Percentiles rank a stretch among this genome's conserved stretches.
phyloP scores from a whole-genome alignment of 2,888 invertebrate species.

The Smittia sp. region DNA sequence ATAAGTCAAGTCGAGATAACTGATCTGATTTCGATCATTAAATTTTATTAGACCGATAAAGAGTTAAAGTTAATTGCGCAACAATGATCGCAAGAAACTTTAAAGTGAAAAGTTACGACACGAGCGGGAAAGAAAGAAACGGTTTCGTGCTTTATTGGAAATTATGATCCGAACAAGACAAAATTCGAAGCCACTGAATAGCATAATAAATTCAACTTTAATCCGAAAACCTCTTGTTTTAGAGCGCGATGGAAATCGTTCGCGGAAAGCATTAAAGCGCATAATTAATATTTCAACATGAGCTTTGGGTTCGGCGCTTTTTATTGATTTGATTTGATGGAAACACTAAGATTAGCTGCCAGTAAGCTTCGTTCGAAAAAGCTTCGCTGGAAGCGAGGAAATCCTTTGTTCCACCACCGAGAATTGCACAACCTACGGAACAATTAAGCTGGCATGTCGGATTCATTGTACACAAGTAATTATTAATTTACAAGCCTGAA shows the following conservation, averaged over 20 bases:
- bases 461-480: background rate
- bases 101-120: too few relatives aligned
- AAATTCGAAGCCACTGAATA: background rate
- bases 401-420: background rate
- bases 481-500: background rate
- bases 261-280: background rate
- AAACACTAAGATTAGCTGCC: background rate
- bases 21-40: too few relatives aligned
- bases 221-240: background rate
- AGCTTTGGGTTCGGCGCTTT: conserved; percentile 1
- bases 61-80: too few relatives aligned
- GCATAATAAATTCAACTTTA: background rate
- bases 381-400: background rate
- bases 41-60: too few relatives aligned
- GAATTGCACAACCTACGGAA: background rate
- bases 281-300: conserved; percentile 2
- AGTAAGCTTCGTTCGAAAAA: background rate
- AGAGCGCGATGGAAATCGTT: background rate
- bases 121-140: too few relatives aligned
- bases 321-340: background rate
- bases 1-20: too few relatives aligned
- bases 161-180: background rate
- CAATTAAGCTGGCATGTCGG: background rate
- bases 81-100: too few relatives aligned
- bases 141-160: background rate